These are phyloP conservation scores for Phyllotis vaccarum DNA, from an alignment of 2,797 vertebrate species.

Conservation along the genomic window DNA sequence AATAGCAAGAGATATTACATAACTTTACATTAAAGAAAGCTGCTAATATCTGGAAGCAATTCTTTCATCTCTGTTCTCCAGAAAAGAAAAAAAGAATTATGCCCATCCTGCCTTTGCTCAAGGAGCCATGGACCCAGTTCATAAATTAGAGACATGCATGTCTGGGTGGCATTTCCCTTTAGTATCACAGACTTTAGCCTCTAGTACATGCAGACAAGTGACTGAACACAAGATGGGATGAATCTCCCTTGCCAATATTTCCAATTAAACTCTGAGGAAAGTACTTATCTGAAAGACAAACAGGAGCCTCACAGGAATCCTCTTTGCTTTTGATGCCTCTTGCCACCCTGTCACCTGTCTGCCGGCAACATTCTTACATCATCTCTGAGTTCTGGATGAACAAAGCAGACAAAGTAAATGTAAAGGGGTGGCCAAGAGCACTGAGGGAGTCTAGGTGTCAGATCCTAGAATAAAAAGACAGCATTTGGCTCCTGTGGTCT, in stretches of 20 bases:
- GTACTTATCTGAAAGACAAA: slow-evolving; percentile 13
- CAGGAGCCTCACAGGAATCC: neutral
- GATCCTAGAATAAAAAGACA: slow-evolving; percentile 62
- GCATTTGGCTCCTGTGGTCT: slow-evolving; percentile 81
- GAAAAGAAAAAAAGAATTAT: neutral
- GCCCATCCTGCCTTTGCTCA: neutral
- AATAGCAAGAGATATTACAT: slow-evolving; percentile 40
- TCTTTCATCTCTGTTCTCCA: neutral
- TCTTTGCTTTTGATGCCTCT: neutral
- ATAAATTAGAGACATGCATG: neutral
- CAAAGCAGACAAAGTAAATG: slow-evolving; percentile 18
- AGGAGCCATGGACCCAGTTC: neutral
- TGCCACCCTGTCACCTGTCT: neutral
- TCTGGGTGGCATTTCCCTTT: neutral
- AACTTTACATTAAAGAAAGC: neutral
- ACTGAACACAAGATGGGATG: neutral
- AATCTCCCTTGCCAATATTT: slow-evolving; percentile 50
- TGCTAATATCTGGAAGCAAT: neutral
- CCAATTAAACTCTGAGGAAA: neutral
- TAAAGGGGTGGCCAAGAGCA: slow-evolving; percentile 29
- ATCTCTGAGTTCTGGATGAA: slow-evolving; percentile 38
- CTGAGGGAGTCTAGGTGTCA: slow-evolving; percentile 68
- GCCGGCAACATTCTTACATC: neutral
- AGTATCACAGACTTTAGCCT: neutral
- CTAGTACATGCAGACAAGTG: neutral